Evolutionary conservation across 35 echinoderm and acorn worm species (phyloP).

Genomic region (Lytechinus variegatus): DNA sequence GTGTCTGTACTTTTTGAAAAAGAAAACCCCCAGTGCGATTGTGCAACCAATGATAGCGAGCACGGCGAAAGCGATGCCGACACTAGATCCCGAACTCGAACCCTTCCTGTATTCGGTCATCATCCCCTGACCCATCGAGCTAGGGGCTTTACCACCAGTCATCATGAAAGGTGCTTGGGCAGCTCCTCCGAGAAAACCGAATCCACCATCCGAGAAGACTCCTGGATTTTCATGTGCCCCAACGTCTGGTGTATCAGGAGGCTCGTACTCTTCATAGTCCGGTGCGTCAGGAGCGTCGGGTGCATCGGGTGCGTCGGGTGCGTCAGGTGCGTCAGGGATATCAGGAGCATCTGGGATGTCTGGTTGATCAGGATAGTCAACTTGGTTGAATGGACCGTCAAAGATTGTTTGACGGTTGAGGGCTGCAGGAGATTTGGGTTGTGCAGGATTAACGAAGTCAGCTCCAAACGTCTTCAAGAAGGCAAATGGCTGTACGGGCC

Average conservation of each 20-base stretch:
- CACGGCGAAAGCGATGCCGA: conserved; percentile 32
- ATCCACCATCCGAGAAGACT: background rate
- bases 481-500: conserved; percentile 24
- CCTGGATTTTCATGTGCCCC: background rate
- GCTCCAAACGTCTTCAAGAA: background rate
- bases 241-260: conserved; percentile 13
- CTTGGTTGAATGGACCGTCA: background rate
- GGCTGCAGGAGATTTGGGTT: background rate
- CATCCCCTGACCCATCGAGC: background rate
- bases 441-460: background rate
- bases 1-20: conserved; percentile 22
- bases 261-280: background rate
- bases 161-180: background rate
- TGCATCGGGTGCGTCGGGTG: background rate
- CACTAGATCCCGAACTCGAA: conserved; percentile 17
- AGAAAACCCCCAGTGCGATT: background rate
- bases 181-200: background rate
- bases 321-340: conserved; percentile 10
- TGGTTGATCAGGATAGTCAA: background rate
- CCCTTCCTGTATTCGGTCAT: background rate
- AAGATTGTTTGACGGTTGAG: background rate
- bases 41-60: conserved; percentile 2
- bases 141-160: background rate
- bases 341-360: conserved; percentile 26
- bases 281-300: conserved; percentile 15